These are phyloP conservation scores for Pseudonaja textilis DNA, from an alignment of 2,113 vertebrate genomes.

Conservation along the genomic window DNA sequence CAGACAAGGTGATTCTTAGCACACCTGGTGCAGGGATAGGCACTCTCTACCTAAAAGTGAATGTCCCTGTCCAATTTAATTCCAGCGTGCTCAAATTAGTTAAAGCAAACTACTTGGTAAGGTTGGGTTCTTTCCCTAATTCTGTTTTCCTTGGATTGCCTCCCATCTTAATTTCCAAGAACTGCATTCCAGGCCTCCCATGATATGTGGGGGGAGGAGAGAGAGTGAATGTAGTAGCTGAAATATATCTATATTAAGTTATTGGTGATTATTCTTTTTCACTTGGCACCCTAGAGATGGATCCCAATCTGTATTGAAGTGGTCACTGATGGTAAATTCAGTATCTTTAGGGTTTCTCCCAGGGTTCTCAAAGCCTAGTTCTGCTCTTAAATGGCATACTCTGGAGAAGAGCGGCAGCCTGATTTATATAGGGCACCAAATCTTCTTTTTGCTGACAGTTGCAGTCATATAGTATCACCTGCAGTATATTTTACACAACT, in stretches of 20 bases:
- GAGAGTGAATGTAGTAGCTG: neutral
- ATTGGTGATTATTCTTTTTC: neutral
- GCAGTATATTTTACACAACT: neutral
- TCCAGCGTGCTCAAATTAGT: neutral
- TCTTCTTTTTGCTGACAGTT: neutral
- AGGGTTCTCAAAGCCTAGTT: neutral
- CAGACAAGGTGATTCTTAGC: neutral
- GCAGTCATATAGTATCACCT: neutral
- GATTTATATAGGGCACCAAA: neutral
- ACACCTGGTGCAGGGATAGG: neutral
- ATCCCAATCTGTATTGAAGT: neutral
- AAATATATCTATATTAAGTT: neutral
- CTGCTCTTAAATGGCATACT: neutral
- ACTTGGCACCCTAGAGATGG: neutral
- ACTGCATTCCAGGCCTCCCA: neutral
- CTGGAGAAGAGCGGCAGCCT: neutral
- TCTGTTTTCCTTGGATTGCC: neutral
- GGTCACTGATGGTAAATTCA: neutral
- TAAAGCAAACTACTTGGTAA: neutral
- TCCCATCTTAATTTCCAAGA: neutral
- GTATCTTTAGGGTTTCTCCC: neutral
- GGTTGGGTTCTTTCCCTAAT: neutral
- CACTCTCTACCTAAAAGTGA: neutral
- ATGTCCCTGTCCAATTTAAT: neutral
- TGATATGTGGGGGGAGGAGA: neutral